phyloP scores from a whole-genome alignment of 2,888 invertebrate genomes.

The Calameuta idolon region DNA sequence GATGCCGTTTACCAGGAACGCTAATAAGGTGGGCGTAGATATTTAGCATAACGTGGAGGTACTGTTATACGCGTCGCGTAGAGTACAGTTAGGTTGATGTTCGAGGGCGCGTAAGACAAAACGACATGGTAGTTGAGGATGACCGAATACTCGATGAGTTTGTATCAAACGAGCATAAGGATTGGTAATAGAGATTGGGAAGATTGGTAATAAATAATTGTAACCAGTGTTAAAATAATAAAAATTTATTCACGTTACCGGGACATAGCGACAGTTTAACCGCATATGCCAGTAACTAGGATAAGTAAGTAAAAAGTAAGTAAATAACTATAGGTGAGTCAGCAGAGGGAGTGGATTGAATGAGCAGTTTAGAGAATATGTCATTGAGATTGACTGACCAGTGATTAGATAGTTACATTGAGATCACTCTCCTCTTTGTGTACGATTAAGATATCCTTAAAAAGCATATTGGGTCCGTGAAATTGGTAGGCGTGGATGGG shows the following conservation, averaged over 20 bases:
- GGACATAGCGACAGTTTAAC: background rate
- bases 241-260: background rate
- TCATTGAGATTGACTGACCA: background rate
- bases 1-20: background rate
- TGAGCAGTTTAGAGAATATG: background rate
- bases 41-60: constrained; percentile 1
- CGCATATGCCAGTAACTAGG: background rate
- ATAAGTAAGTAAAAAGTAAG: background rate
- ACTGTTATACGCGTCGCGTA: constrained; percentile 4
- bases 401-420: constrained; percentile 44
- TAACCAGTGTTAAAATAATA: background rate
- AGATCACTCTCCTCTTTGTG: constrained; percentile 69
- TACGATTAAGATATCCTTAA: constrained; percentile 75
- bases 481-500: constrained; percentile 71
- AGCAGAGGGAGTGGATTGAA: background rate
- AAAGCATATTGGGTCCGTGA: constrained; percentile 77
- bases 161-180: background rate
- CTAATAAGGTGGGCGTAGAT: constrained; percentile 7
- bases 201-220: background rate
- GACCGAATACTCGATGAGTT: background rate
- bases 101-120: background rate
- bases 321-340: background rate
- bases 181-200: background rate
- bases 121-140: background rate
- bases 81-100: constrained; percentile 1